Evolutionary conservation across 2,113 vertebrate species (phyloP).

Genomic region (Gobio gobio): DNA sequence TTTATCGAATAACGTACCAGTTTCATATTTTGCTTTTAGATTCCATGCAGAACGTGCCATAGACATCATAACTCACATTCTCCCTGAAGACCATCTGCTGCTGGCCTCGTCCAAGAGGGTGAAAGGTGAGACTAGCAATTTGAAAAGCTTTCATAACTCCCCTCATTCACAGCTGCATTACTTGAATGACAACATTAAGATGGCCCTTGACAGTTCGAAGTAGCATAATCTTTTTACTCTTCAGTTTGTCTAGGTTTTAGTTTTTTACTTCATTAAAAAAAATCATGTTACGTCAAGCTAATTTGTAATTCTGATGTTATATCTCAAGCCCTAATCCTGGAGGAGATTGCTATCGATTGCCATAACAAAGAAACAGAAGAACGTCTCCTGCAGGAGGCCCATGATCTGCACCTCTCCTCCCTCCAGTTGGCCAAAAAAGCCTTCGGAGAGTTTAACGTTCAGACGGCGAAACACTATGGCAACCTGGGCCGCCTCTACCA

Average conservation of each 20-base stretch:
- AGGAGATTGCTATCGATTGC: slow-evolving; percentile 98
- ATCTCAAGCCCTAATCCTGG: slow-evolving; percentile 90
- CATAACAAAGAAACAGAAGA: slow-evolving; percentile 99
- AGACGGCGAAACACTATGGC: slow-evolving; percentile 98
- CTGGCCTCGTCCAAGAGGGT: slow-evolving; percentile 98
- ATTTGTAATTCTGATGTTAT: slow-evolving; percentile 41
- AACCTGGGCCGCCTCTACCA: slow-evolving; percentile 98
- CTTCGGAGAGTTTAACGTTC: slow-evolving; percentile 98
- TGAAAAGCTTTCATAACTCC: not conserved
- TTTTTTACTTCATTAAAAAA: not conserved
- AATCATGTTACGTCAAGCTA: not conserved
- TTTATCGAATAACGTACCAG: slow-evolving; percentile 36
- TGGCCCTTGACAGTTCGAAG: not conserved
- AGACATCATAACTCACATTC: slow-evolving; percentile 99
- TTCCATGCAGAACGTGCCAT: slow-evolving; percentile 99
- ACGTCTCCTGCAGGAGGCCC: slow-evolving; percentile 94
- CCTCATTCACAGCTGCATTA: not conserved
- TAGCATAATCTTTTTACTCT: not conserved
- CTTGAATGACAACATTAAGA: not conserved
- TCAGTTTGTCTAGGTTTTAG: not conserved
- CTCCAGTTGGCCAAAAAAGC: slow-evolving; percentile 97
- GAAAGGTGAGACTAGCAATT: slow-evolving; percentile 83
- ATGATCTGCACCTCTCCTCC: slow-evolving; percentile 97
- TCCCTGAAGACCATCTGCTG: slow-evolving; percentile 98
- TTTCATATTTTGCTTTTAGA: slow-evolving; percentile 71